Percentiles rank a stretch among this genome's conserved stretches.
phyloP scores from a whole-genome alignment of 37 sponge, comb jelly and placozoan genomes.

The Oscarella lobularis region DNA sequence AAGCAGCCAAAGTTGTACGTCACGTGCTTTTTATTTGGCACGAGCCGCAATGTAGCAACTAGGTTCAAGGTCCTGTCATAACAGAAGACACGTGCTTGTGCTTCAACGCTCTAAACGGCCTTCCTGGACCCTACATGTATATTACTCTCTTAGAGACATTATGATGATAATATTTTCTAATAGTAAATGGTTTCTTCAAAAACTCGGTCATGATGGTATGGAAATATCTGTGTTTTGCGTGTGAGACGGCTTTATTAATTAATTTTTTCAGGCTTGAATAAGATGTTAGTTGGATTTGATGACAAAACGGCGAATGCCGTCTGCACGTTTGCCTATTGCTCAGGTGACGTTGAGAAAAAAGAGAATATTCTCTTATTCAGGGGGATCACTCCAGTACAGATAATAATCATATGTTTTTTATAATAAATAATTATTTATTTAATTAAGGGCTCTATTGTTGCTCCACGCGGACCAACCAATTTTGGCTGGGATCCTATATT shows the following conservation, averaged over 20 bases:
- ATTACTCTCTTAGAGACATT: neutral
- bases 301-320: conserved; percentile 86
- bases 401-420: too few relatives aligned
- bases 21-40: too few relatives aligned
- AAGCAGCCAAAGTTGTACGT: conserved; percentile 62
- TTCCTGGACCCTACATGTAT: conserved; percentile 95
- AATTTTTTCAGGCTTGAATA: too few relatives aligned
- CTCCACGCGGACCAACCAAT: conserved; percentile 61
- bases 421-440: too few relatives aligned
- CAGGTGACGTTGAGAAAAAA: conserved; percentile 20
- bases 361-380: conserved; percentile 42
- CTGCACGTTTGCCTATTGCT: conserved; percentile 84
- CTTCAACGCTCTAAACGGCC: conserved; percentile 81
- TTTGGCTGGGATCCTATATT: conserved; percentile 99
- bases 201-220: conserved; percentile 81
- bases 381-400: conserved; percentile 44
- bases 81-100: conserved; percentile 90
- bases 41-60: too few relatives aligned
- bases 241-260: too few relatives aligned
- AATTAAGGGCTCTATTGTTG: conserved; percentile 44
- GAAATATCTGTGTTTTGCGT: too few relatives aligned
- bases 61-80: conserved; percentile 74
- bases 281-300: conserved; percentile 67
- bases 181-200: conserved; percentile 87
- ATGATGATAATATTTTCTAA: neutral